Evolutionary conservation across 2,888 invertebrate genomes (phyloP).

Genomic region (Falcaria lacertinaria): DNA sequence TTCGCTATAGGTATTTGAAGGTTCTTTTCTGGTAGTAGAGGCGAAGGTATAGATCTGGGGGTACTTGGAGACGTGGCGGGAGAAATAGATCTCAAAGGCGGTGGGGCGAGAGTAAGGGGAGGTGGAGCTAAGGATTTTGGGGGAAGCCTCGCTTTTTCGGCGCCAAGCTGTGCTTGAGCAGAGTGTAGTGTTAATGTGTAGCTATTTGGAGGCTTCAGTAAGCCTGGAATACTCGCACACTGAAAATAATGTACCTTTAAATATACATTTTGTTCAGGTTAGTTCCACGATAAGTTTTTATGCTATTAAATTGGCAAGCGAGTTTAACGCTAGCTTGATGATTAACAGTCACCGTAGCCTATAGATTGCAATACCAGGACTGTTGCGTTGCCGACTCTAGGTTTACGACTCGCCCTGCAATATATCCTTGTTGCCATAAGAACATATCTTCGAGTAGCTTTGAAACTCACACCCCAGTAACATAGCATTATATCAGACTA

Average conservation of each 20-base stretch:
- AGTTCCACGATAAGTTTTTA: no score
- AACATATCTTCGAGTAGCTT: no score
- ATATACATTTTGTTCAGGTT: no score
- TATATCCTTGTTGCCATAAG: no score
- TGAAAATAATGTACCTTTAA: constrained; percentile 34
- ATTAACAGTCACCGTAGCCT: no score
- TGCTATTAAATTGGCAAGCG: no score
- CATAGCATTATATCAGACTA: no score
- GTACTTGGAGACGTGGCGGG: constrained; percentile 57
- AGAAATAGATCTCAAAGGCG: constrained; percentile 45
- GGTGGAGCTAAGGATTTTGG: constrained; percentile 41
- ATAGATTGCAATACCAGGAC: no score
- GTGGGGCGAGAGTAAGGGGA: constrained; percentile 42
- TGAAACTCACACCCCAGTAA: no score
- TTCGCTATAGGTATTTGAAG: constrained; percentile 61
- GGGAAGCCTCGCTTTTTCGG: constrained; percentile 68
- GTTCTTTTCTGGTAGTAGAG: constrained; percentile 63
- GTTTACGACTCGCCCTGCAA: no score
- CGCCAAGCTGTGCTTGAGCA: constrained; percentile 54
- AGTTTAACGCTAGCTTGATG: no score
- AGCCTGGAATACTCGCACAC: constrained; percentile 82
- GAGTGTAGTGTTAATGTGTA: constrained; percentile 71
- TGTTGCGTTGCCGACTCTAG: no score
- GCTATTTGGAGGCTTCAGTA: constrained; percentile 84
- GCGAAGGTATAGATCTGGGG: constrained; percentile 58